A percentile compares a stretch with the other conserved stretches of the same genome.
These are phyloP conservation scores for Cataglyphis livida DNA, from an alignment of 2,888 invertebrate genomes.

Conservation along the genomic window DNA sequence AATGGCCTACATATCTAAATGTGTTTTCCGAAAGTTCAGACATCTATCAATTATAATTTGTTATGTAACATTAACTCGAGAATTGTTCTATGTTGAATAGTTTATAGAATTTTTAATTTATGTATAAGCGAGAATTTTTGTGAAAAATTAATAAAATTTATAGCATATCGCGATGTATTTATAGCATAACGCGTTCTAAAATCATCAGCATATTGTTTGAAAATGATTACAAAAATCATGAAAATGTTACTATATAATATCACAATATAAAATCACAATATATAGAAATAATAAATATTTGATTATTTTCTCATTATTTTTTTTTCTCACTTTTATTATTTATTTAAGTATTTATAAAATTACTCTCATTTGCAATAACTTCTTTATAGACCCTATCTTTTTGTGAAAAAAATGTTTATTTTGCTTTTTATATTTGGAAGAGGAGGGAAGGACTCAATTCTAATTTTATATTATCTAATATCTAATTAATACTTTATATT, in stretches of 20 bases:
- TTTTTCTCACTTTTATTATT: neutral
- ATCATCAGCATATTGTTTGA: neutral
- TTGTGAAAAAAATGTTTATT: neutral
- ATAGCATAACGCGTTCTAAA: too few relatives aligned
- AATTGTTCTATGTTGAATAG: neutral
- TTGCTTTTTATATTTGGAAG: neutral
- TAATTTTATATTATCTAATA: neutral
- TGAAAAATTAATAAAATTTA: neutral
- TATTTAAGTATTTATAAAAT: neutral
- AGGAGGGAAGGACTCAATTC: neutral
- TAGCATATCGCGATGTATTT: neutral
- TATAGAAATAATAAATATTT: neutral
- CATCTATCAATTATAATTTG: neutral
- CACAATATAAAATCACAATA: neutral
- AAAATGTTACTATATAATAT: neutral
- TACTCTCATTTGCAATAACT: neutral
- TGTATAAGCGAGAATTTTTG: neutral
- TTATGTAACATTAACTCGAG: neutral
- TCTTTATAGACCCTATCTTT: neutral
- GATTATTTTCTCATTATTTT: neutral
- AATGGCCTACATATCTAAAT: neutral
- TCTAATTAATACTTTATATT: neutral
- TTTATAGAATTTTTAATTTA: slow-evolving; percentile 2
- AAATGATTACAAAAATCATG: neutral
- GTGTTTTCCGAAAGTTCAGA: neutral